Conservation (phyloP, 2,797 vertebrate species). For the Mormyrus proboscirostris region DNA sequence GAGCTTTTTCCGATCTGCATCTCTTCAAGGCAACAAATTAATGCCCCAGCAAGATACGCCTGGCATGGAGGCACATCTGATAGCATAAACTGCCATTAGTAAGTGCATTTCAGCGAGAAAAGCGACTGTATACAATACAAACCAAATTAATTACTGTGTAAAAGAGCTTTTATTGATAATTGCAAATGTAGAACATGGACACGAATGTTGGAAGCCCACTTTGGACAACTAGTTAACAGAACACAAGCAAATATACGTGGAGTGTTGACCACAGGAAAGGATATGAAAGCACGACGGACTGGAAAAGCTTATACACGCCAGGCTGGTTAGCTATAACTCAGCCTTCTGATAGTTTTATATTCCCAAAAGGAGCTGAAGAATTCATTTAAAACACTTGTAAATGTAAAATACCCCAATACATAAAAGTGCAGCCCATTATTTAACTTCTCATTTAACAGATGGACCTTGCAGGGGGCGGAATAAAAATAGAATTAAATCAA, state of each 20-base stretch:
- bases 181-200: background rate
- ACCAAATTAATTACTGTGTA: background rate
- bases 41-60: background rate
- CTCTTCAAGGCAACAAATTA: background rate
- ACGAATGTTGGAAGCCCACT: background rate
- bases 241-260: background rate
- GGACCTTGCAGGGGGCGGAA: background rate
- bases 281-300: background rate
- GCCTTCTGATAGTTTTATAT: background rate
- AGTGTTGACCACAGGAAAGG: background rate
- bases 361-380: background rate
- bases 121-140: background rate
- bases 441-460: conserved; percentile 3
- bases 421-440: background rate
- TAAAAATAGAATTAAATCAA: background rate
- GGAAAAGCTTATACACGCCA: background rate
- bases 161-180: background rate
- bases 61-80: background rate
- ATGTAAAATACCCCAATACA: background rate
- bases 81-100: background rate
- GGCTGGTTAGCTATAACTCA: background rate
- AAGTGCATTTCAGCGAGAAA: background rate
- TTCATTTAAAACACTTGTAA: background rate
- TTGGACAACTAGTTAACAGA: background rate
- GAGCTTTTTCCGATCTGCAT: background rate